Base-by-base conservation (phyloP, 2,888 invertebrate genomes). In the Nasonovia ribisnigri region DNA sequence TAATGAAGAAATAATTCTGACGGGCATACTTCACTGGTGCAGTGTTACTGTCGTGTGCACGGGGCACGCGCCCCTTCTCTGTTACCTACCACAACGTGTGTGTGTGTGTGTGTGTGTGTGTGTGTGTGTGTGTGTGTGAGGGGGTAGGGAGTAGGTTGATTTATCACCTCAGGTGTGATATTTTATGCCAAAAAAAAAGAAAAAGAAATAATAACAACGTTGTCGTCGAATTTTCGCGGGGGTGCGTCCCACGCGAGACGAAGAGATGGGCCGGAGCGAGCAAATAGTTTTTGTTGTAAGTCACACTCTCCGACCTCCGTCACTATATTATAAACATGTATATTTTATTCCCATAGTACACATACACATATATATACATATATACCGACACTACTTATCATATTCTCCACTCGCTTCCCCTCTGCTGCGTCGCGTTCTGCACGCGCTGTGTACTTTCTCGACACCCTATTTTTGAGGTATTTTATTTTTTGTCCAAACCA, bases 1-100 rank as follows among this genome's bases (percentile, higher is more conserved):
- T 84, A 92, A 92, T 86, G 91, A 92, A 92, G 91, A 86, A 92
- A 92, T 86, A 92, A 86, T 86, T 46, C 43, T 57, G 67, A 60
- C 46, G 91, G 54, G 57, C 43, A 54, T 77, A n/a, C 84, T 77
- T 51, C 77, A 29, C 29, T 5, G 26, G 43, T 42, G 43, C 84
- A 11, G 43, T 43, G 42, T 42, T 43, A 29, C 24, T 84, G 42
- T 43, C 26, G 43, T 43, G 84, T 84, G 43, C 24, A 10, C 46
- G 48, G 48, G 90, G 16, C 11, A 36, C 67, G 67, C 46, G 77
- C 51, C 43, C 90, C 11, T 48, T 77, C 77, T 42, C 36, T 36
- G 20, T 36, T 36, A 77, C 36, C 20, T 1, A 20, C 36, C 20
- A 51, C 16, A 51, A 4, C 26, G 26, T 26, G 26, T 10, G 20